Base-by-base conservation (phyloP, 2,113 vertebrate species). In the Thamnophis sirtalis region DNA sequence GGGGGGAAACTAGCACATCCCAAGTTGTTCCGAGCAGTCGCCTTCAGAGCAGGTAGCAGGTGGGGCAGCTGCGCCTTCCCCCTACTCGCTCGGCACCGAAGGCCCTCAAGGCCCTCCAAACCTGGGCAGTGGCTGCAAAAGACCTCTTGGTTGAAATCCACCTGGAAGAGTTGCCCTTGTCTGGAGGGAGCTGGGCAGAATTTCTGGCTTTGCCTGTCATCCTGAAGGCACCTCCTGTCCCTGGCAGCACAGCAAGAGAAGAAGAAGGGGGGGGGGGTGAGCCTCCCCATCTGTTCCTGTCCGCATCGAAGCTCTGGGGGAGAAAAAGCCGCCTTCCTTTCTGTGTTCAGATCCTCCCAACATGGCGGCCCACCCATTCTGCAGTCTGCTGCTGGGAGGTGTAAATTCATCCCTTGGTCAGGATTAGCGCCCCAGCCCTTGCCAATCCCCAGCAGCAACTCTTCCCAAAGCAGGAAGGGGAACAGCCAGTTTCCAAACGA, bases 1-100 rank as follows among this genome's bases (percentile, higher is more conserved):
- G 92, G 92, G 92, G 88, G 90, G 94, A 93, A 96, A 93, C 93
- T 95, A 24, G 95, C 94, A 73, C 19, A 5, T 93, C 84, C 94
- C 53, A 33, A 22, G 73, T 89, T 51, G 48, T 84, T 68, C 48
- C 58, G 43, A 87, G 68, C 49, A 54, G 85, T 33, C 13, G 85
- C 91, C 54, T 73, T 87, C 80, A 73, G 87, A 89, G 87, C 38
- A 38, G 53, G 26, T 9, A 24, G 38, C 53, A 55, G 38, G 33
- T 56, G 73, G 10, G 19, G 26, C 10, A 9, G 68, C 43, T 11
- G 6, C 28, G 11, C 13, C 38, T 24, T 87, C 43, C 22, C 21
- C 58, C 17, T 5, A 54, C 2, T 54, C 6, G 11, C 43, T 51
- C 15, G 4, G 19, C 28, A 26, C 13, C 11, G 53, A 5, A 5